Conservation (phyloP, 2,113 vertebrate species). For the Neogobius melanostomus region DNA sequence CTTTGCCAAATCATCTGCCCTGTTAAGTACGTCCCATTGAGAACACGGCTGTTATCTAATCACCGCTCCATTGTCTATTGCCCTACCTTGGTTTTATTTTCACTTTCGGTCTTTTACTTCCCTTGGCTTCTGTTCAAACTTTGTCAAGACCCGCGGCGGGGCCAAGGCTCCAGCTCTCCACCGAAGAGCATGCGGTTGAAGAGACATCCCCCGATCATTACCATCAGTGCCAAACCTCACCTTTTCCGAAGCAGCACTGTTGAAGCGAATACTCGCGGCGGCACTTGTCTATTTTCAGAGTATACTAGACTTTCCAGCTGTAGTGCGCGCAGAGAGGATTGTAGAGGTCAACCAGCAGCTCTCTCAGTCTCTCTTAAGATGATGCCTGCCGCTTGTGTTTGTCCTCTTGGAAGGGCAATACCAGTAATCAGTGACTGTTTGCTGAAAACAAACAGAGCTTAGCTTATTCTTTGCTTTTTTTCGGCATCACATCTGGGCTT, state of each 20-base stretch:
- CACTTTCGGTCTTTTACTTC: background rate
- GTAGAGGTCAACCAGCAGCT: conserved; percentile 9
- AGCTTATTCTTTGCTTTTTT: conserved; percentile 4
- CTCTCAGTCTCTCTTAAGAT: background rate
- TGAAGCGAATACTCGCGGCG: background rate
- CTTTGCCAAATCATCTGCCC: background rate
- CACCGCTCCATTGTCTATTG: background rate
- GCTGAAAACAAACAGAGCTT: conserved; percentile 4
- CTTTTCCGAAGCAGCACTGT: background rate
- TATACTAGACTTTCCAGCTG: background rate
- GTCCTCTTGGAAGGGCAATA: conserved; percentile 10
- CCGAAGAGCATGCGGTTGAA: background rate
- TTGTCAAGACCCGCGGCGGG: background rate
- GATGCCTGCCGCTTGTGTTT: conserved; percentile 2
- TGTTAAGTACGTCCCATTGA: background rate
- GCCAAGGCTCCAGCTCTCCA: background rate
- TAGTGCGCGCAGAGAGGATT: background rate
- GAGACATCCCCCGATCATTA: conserved; percentile 3
- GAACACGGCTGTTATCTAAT: background rate
- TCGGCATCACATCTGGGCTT: background rate
- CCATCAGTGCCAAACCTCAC: conserved; percentile 5
- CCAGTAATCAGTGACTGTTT: conserved; percentile 13
- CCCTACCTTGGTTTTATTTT: background rate
- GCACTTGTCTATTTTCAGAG: background rate
- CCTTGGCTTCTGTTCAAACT: background rate